phyloP scores from a whole-genome alignment of 2,113 vertebrate species.

The Antechinus flavipes region DNA sequence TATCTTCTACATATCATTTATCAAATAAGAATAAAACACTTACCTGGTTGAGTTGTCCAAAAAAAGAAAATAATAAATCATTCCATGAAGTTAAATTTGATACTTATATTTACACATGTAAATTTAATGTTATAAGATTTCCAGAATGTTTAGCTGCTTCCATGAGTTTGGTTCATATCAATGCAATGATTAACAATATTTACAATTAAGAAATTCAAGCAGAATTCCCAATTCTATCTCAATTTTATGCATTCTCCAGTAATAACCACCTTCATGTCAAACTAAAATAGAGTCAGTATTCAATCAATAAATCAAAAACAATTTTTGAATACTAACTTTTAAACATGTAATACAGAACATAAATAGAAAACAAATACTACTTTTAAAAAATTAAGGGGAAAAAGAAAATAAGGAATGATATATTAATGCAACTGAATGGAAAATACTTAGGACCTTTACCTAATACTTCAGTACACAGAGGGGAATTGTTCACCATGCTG shows the following conservation, averaged over 20 bases:
- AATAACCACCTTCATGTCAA: not conserved
- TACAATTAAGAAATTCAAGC: not conserved
- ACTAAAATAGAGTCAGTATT: not conserved
- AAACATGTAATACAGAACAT: not conserved
- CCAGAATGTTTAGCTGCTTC: slow-evolving; percentile 36
- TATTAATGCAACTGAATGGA: not conserved
- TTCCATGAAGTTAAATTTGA: slow-evolving; percentile 48
- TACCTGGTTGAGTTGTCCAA: not conserved
- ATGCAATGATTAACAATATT: slow-evolving; percentile 37
- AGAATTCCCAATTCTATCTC: not conserved
- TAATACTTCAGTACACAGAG: not conserved
- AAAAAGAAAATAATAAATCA: slow-evolving; percentile 35
- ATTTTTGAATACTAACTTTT: not conserved
- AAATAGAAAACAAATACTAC: slow-evolving; percentile 37
- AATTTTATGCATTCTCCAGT: slow-evolving; percentile 7
- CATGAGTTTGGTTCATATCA: slow-evolving; percentile 13
- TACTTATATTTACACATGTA: slow-evolving; percentile 16
- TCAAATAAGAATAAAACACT: not conserved
- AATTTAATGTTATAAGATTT: slow-evolving; percentile 42
- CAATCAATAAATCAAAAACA: slow-evolving; percentile 23
- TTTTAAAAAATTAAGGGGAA: not conserved
- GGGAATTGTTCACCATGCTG: not conserved
- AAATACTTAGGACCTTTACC: not conserved
- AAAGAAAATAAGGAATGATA: not conserved
- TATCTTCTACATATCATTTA: slow-evolving; percentile 63